phyloP scores from a whole-genome alignment of 2,797 vertebrate genomes.

The Nannoperca australis region DNA sequence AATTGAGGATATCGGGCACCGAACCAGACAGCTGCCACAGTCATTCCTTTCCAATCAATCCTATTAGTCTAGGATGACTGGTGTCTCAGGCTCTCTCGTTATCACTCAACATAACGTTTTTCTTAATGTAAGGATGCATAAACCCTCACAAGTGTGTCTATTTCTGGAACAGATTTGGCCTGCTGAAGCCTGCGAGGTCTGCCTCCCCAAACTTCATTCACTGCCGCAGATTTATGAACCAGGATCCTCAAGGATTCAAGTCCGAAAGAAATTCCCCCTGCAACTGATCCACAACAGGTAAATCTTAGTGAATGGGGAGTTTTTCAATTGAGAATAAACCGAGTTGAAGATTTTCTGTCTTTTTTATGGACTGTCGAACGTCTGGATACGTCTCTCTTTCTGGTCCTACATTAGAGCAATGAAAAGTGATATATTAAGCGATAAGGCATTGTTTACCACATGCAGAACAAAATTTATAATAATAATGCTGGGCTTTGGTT shows the following conservation, averaged over 20 bases:
- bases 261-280: neutral
- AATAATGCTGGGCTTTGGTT: neutral
- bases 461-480: neutral
- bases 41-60: slow-evolving; percentile 51
- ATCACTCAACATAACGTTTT: slow-evolving; percentile 1
- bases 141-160: neutral
- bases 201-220: neutral
- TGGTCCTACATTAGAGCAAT: neutral
- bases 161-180: slow-evolving; percentile 22
- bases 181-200: neutral
- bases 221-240: slow-evolving; percentile 20
- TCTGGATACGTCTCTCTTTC: neutral
- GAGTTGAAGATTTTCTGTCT: neutral
- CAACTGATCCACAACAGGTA: slow-evolving; percentile 26
- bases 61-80: slow-evolving; percentile 18
- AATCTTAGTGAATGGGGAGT: neutral
- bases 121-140: neutral
- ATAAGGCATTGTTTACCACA: neutral
- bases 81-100: slow-evolving; percentile 21
- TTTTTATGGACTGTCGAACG: neutral
- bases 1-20: slow-evolving; percentile 48
- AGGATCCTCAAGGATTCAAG: slow-evolving; percentile 14
- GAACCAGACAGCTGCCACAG: slow-evolving; percentile 44
- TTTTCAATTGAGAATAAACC: neutral
- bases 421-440: neutral